Evolutionary conservation across 2,113 vertebrate genomes (phyloP).

Genomic region (Triplophysa rosa): DNA sequence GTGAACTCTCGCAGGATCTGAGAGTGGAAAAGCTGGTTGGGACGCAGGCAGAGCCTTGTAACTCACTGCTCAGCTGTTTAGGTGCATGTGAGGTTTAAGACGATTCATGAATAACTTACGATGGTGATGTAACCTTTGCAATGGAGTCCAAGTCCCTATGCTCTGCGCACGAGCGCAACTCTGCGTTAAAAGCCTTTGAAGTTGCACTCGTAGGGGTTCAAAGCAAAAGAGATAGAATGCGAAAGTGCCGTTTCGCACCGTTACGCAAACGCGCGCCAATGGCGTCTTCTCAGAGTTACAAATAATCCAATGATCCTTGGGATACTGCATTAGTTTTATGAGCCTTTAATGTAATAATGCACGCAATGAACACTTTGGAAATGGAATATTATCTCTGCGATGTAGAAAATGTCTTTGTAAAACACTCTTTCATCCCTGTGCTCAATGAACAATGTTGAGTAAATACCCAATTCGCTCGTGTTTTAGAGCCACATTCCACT

Average conservation of each 20-base stretch:
- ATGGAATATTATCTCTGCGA: not conserved
- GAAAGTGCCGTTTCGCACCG: conserved; percentile 55
- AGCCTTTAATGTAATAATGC: conserved; percentile 3
- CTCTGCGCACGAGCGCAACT: conserved; percentile 19
- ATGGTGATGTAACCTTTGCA: conserved; percentile 34
- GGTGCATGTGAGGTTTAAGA: conserved; percentile 36
- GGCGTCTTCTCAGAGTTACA: conserved; percentile 13
- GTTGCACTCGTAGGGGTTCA: conserved; percentile 35
- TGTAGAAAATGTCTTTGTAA: conserved; percentile 13
- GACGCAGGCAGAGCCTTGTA: conserved; percentile 48
- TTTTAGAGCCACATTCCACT: conserved; percentile 18
- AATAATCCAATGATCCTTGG: not conserved
- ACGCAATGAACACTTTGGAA: not conserved
- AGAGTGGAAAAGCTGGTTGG: conserved; percentile 9
- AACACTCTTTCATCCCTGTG: not conserved
- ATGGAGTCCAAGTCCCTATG: conserved; percentile 12
- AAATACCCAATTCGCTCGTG: not conserved
- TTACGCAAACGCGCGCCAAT: conserved; percentile 57
- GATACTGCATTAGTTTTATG: not conserved
- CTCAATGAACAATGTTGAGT: not conserved
- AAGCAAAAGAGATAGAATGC: conserved; percentile 51
- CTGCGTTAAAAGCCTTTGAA: conserved; percentile 53
- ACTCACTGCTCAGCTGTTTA: conserved; percentile 41
- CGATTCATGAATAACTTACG: conserved; percentile 45
- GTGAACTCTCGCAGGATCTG: not conserved